Conservation (phyloP, 1,140 invertebrate species). For the Trinorchestia longiramus region DNA sequence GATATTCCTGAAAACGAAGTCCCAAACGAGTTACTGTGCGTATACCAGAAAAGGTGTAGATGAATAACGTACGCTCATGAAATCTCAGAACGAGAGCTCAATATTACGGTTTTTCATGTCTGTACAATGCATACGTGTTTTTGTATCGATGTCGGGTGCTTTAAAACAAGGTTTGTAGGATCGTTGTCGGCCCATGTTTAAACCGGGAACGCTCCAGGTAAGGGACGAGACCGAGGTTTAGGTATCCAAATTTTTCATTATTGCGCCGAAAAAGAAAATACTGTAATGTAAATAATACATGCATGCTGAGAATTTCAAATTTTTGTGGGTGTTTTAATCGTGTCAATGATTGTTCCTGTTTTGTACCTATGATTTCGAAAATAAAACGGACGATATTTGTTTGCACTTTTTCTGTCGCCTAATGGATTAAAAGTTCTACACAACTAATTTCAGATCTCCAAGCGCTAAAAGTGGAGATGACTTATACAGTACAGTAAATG, state of each 20-base stretch:
- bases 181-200: neutral
- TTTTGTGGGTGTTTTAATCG: slow-evolving; percentile 29
- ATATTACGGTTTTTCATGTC: neutral
- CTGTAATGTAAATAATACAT: neutral
- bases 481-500: no score
- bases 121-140: slow-evolving; percentile 10
- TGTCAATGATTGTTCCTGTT: slow-evolving; percentile 45
- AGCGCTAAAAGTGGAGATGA: no score
- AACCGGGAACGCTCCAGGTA: neutral
- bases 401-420: neutral
- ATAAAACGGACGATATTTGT: slow-evolving; percentile 31
- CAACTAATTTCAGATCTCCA: neutral
- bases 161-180: neutral
- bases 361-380: slow-evolving; percentile 51
- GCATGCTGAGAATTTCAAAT: neutral
- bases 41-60: slow-evolving; percentile 1
- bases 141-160: neutral
- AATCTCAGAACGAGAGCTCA: slow-evolving; percentile 11
- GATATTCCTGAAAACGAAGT: slow-evolving; percentile 4
- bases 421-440: neutral
- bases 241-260: neutral
- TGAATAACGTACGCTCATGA: neutral
- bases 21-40: slow-evolving; percentile 24
- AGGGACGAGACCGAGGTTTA: neutral
- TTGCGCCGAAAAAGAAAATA: neutral